Evolutionary conservation across 2,888 invertebrate genomes (phyloP).

Genomic region (Plusia festucae): DNA sequence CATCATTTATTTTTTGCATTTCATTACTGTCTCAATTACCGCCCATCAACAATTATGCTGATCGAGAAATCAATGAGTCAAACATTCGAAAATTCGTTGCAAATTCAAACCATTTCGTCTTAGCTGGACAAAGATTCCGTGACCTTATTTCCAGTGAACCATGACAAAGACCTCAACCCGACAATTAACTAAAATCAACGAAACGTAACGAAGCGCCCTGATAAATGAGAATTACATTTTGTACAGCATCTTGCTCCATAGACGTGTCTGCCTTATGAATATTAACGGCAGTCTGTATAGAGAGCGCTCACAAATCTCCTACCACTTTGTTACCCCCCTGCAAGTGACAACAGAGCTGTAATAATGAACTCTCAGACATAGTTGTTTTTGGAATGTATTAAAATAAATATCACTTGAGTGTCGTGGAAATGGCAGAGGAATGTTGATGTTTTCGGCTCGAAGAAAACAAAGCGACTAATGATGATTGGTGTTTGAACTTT

Average conservation of each 20-base stretch:
- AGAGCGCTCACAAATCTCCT: constrained; percentile 72
- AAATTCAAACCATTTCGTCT: neutral
- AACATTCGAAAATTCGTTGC: neutral
- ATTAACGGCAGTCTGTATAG: constrained; percentile 66
- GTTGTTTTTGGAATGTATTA: constrained; percentile 68
- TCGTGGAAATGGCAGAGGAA: constrained; percentile 19
- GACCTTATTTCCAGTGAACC: neutral
- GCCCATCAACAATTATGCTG: neutral
- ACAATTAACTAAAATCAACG: constrained; percentile 7
- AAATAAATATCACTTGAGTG: constrained; percentile 63
- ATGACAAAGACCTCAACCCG: constrained; percentile 7
- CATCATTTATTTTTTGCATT: neutral
- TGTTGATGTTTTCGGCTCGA: constrained; percentile 14
- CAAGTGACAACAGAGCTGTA: constrained; percentile 61
- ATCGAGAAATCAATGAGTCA: neutral
- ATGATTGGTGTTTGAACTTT: neutral
- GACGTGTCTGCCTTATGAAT: constrained; percentile 54
- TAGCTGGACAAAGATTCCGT: neutral
- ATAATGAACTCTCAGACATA: constrained; percentile 67
- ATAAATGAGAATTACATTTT: constrained; percentile 25
- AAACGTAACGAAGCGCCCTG: constrained; percentile 12
- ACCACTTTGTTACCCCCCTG: constrained; percentile 73
- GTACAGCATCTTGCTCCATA: constrained; percentile 18
- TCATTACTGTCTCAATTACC: neutral
- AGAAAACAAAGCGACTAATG: constrained; percentile 6